Percentiles rank a stretch among this genome's conserved stretches.
These are phyloP conservation scores for Prenolepis imparis DNA, from an alignment of 2,888 invertebrate species.

Conservation along the genomic window DNA sequence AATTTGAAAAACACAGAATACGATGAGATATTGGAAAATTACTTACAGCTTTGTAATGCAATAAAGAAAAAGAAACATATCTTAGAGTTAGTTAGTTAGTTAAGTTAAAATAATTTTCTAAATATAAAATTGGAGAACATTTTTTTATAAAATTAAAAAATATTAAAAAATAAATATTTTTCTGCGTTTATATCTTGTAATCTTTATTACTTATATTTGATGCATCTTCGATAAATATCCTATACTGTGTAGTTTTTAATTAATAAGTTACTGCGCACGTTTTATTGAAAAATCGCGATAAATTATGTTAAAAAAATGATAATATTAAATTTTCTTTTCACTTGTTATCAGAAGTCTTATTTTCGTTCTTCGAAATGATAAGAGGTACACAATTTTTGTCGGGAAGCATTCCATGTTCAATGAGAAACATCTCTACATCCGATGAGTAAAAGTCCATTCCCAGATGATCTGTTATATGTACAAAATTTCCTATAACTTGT, in stretches of 20 bases:
- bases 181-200: neutral
- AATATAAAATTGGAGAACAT: neutral
- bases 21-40: conserved; percentile 85
- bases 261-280: neutral
- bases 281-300: conserved; percentile 28
- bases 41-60: conserved; percentile 83
- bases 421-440: conserved; percentile 96
- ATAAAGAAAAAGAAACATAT: conserved; percentile 85
- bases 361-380: conserved; percentile 84
- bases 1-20: conserved; percentile 85
- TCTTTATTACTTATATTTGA: neutral
- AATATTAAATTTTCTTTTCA: conserved; percentile 53
- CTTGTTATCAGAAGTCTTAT: conserved; percentile 84
- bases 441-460: conserved; percentile 96
- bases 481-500: conserved; percentile 96
- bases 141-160: neutral
- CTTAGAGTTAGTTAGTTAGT: conserved; percentile 54
- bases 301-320: conserved; percentile 20
- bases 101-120: conserved; percentile 60
- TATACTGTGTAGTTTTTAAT: neutral
- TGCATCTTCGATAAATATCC: neutral
- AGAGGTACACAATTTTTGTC: conserved; percentile 89
- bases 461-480: conserved; percentile 94
- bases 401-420: conserved; percentile 93
- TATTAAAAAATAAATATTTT: conserved; percentile 8